These are phyloP conservation scores for Argyra leucocephala DNA, from an alignment of 2,888 invertebrate genomes.

Conservation along the genomic window DNA sequence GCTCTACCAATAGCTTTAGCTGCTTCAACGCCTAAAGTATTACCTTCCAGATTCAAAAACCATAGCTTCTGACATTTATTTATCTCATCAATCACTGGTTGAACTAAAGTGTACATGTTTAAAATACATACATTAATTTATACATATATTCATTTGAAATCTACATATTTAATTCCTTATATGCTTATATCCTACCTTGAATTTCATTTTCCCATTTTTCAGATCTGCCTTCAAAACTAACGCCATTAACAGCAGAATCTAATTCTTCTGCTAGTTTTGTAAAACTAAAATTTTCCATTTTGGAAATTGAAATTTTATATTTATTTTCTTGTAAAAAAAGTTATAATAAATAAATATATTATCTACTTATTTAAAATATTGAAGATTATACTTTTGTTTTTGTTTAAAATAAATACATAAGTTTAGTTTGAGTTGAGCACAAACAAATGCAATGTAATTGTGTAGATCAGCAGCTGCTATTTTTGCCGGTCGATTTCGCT, in stretches of 20 bases:
- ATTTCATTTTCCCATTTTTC: slow-evolving; percentile 66
- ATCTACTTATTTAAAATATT: too few relatives aligned
- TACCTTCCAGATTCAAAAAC: slow-evolving; percentile 78
- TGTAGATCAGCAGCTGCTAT: too few relatives aligned
- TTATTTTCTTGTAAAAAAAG: too few relatives aligned
- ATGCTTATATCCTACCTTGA: slow-evolving; percentile 53
- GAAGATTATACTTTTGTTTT: too few relatives aligned
- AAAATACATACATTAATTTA: slow-evolving; percentile 10
- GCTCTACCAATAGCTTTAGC: slow-evolving; percentile 75
- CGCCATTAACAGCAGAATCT: slow-evolving; percentile 44
- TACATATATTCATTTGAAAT: not conserved
- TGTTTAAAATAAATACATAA: too few relatives aligned
- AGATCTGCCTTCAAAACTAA: slow-evolving; percentile 72
- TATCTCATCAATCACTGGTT: slow-evolving; percentile 67
- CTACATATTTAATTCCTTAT: slow-evolving; percentile 10
- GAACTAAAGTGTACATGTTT: slow-evolving; percentile 46
- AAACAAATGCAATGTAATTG: too few relatives aligned
- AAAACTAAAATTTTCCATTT: slow-evolving; percentile 20
- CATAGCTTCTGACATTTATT: slow-evolving; percentile 57
- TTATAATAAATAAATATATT: too few relatives aligned
- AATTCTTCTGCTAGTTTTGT: slow-evolving; percentile 25
- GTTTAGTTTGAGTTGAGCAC: too few relatives aligned
- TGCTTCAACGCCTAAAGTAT: slow-evolving; percentile 84
- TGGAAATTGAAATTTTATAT: not conserved
- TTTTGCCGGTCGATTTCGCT: too few relatives aligned